Base-by-base conservation (phyloP, 1,140 invertebrate species). In the Cepaea nemoralis region DNA sequence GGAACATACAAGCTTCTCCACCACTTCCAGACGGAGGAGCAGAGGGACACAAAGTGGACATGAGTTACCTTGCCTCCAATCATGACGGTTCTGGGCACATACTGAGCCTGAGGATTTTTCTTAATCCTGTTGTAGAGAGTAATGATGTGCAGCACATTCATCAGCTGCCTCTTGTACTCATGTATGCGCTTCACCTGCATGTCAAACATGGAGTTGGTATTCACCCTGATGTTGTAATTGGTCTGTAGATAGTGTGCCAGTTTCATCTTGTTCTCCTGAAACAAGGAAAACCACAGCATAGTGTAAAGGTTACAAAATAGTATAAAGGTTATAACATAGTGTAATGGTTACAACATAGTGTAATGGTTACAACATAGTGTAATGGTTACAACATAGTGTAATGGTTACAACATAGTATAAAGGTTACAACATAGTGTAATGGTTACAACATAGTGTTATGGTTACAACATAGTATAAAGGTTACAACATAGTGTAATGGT, bases 181-280 rank as follows among this genome's bases (percentile, higher is more conserved):
- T 99, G 99, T 88, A 99, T 99, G 87, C 99, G 94, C 92, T 99
- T 99, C 31, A 99, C 98, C 93, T 99, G 98, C 82, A 99, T 96
- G 89, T 99, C 98, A 91, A 98, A 99, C 93, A 99, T 96, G 10
- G 97, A 98, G 0, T 96, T 94, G 1, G 96, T 94, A 91, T 99
- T 99, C 12, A 99, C 93, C 86, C 95, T 95, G 31, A 99, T 93
- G 2, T 95, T 95, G 85, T 98, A 98, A 19, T 98, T 95, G 81
- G 95, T 94, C 88, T 98, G 95, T 73, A 99, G 93, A 76, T 96
- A 93, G 82, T 95, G 93, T 1, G 97, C 96, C 74, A 99, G 92
- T 87, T 94, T 95, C 89, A 98, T 92, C 92, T 99, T 99, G 92
- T 99, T 99, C 89, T 99, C 98, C 90, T 93, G 81, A 19, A 88